Base-by-base conservation (phyloP, 2,888 invertebrate genomes). In the Eilema griseolum region DNA sequence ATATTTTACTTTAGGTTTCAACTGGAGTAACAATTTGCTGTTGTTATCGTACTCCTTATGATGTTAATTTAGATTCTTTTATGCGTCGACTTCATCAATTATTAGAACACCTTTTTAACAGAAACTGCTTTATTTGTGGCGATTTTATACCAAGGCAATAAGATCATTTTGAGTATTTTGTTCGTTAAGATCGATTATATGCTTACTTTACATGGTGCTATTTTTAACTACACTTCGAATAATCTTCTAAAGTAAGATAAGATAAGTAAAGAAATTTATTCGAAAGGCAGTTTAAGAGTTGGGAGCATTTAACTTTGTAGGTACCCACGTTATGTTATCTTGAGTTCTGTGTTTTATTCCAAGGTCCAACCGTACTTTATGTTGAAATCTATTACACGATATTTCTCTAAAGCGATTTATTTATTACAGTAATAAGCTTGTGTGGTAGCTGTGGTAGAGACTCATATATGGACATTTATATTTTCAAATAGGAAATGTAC, bases 201-300 rank as follows among this genome's bases (percentile, higher is more conserved):
- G n/a, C n/a, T n/a, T n/a, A n/a, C n/a, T n/a, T 1, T 52, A 52
- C n/a, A 52, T 52, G 10, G n/a, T 7, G 20, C 46, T 20, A n/a
- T 52, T 52, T n/a, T n/a, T 1, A 33, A 20, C 7, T 23, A 61
- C 7, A 61, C 23, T 33, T 33, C 61, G 23, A 5, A 61, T n/a
- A 61, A 12, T 14, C 23, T 33, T 61, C 23, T 37, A 61, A 7
- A 14, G 23, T 37, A 0, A 23, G 46, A 20, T 46, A 23, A 61
- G 61, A 61, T 37, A 61, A 33, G 61, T 11, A 37, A n/a, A 37
- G 33, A 33, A 23, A 37, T 23, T 37, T 61, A 37, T 33, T 61
- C 23, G 3, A 33, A 16, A 52, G 46, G 46, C 20, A 46, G 33
- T 23, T 33, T 23, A 33, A n/a, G 1, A 33, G 23, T 14, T 12